Conservation (phyloP, 2,113 vertebrate species). For the Laticauda laticaudata region DNA sequence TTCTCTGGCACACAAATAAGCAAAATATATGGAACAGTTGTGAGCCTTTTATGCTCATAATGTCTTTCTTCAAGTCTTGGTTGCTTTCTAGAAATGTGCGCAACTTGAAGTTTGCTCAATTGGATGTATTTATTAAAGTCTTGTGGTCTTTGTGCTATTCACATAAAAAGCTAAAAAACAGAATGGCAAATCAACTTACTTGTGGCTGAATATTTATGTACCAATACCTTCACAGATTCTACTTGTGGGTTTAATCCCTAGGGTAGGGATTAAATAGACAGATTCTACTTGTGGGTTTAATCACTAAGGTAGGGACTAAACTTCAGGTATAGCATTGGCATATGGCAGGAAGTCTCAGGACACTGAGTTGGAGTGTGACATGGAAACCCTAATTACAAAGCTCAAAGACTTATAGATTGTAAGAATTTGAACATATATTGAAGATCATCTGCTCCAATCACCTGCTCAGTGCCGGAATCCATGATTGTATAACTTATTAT, state of each 20-base stretch:
- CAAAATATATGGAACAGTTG: background rate
- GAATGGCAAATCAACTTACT: background rate
- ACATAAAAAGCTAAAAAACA: background rate
- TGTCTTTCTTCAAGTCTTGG: background rate
- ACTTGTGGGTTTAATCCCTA: constrained; percentile 37
- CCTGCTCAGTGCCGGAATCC: background rate
- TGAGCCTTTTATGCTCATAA: background rate
- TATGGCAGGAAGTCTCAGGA: constrained; percentile 32
- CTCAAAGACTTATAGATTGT: background rate
- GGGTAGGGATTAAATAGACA: constrained; percentile 36
- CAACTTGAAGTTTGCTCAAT: background rate
- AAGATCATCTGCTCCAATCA: background rate
- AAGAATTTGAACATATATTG: background rate
- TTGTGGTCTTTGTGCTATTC: background rate
- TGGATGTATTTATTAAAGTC: background rate
- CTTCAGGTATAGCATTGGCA: background rate
- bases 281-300: constrained; percentile 40
- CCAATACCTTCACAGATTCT: constrained; percentile 6
- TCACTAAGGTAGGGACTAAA: constrained; percentile 46
- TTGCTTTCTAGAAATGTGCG: background rate
- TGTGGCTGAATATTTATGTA: background rate
- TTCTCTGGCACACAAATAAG: background rate
- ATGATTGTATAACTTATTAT: background rate
- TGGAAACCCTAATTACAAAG: constrained; percentile 21
- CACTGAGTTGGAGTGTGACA: constrained; percentile 33